Base-by-base conservation (phyloP, 2,797 vertebrate genomes). In the Brachyrhaphis roseni region DNA sequence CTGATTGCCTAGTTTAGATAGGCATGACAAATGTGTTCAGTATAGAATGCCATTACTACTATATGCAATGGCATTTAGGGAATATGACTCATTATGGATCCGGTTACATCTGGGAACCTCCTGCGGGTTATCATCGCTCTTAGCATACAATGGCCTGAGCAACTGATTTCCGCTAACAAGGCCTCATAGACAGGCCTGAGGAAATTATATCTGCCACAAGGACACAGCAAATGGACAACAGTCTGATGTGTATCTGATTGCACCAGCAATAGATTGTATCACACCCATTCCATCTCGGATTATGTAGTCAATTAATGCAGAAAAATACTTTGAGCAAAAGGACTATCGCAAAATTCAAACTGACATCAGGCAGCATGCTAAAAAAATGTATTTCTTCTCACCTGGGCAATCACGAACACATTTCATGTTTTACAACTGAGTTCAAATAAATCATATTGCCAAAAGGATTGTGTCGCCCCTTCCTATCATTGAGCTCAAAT, bases 101-200 rank as follows among this genome's bases (percentile, higher is more conserved):
- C 26, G 39, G 82, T 82, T 92, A 86, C 87, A 91, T 87, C 87
- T 89, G 87, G 53, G 85, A 84, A 75, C 86, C 83, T 76, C 86
- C 81, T 85, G 89, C 86, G 85, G 85, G 84, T 88, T 86, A 82
- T 93, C 93, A 88, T 92, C 84, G 74, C 84, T 89, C 75, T 83
- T 77, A 77, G 84, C 82, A 76, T 88, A 91, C 90, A 92, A 90
- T 88, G 83, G 84, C 75, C 85, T 83, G 83, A 82, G 88, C 83
- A 80, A 90, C 87, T 90, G 90, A 82, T 89, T 81, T 86, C 81
- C 18, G 0, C 81, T 85, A 87, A 90, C 83, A 82, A 81, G 80
- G 75, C 79, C 79, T 74, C 82, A 85, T 82, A 88, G 90, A 92
- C 88, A 87, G 36, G 59, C 66, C 86, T 47, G 41, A 82, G 86